Base-by-base conservation (phyloP, 2,113 vertebrate genomes). In the Enhydra lutris region DNA sequence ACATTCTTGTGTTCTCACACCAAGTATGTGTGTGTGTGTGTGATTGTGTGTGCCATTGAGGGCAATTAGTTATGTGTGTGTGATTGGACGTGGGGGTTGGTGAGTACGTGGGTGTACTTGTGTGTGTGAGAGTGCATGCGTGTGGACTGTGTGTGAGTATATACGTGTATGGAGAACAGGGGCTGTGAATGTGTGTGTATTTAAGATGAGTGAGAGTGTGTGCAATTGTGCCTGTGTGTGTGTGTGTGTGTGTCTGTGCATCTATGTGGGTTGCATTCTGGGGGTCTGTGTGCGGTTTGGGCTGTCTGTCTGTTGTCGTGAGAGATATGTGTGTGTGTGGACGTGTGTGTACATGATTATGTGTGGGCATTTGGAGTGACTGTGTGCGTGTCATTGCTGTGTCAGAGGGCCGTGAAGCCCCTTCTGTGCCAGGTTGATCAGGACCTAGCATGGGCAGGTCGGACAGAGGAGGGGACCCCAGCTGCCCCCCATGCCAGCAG, bases 1-100 rank as follows among this genome's bases (percentile, higher is more conserved):
- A 42, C 42, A 9, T 82, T 24, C 74, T 39, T 86, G 85, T 21
- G 47, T n/a, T 90, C 81, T 55, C 52, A 82, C 17, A 34, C 63
- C 80, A 89, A 55, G 20, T 47, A 0, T 17, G 7, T 34, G 7
- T 2, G 1, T 3, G 1, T n/a, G n/a, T 3, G 1, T 55, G 59
- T 61, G 76, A 59, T 39, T 47, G 4, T 67, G 3, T 50, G 52
- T 36, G 7, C 39, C 45, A 29, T 2, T 20, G 21, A 24, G 65
- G 84, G 50, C 45, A 36, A 5, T 69, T 81, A 65, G 74, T 69
- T 34, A 26, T 65, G 8, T 67, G 42, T 71, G 65, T 65, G 92
- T 78, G 80, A 55, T 3, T 39, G 17, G 24, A 4, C 45, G 36
- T 65, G 69, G 57, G 52, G 39, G 29, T 39, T 36, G n/a, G 59